These are phyloP conservation scores for Lepas anatifera DNA, from an alignment of 2,888 invertebrate species.

Conservation along the genomic window DNA sequence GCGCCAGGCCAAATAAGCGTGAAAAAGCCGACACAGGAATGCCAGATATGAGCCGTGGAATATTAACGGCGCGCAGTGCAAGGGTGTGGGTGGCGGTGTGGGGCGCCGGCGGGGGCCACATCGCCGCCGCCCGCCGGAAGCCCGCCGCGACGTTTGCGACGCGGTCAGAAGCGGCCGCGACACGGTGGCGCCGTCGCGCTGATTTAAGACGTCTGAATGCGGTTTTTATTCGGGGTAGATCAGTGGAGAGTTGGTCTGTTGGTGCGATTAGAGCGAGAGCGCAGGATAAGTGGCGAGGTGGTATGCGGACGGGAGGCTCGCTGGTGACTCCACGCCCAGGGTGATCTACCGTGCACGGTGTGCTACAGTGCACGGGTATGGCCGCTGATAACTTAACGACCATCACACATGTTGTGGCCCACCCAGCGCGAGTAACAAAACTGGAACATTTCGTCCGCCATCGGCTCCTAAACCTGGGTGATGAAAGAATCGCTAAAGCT, in stretches of 20 bases:
- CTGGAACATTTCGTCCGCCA: no score
- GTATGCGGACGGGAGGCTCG: no score
- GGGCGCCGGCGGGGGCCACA: neutral
- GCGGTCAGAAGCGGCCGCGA: neutral
- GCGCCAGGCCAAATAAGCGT: neutral
- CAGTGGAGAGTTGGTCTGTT: neutral
- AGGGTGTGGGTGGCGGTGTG: neutral
- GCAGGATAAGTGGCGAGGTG: no score
- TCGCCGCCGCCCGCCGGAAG: neutral
- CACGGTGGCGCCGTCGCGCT: neutral
- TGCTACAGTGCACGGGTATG: no score
- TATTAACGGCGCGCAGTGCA: neutral
- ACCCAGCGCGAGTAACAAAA: no score
- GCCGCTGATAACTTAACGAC: no score
- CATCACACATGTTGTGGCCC: no score
- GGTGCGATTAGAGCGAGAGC: neutral
- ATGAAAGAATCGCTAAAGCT: no score
- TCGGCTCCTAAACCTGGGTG: no score
- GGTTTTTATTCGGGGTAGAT: neutral
- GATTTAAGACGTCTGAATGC: neutral
- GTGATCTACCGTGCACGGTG: no score
- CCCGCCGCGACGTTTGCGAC: no score
- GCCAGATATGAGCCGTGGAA: neutral
- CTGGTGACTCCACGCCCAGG: no score
- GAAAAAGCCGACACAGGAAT: slow-evolving; percentile 7